Percentiles rank a stretch among this genome's conserved stretches.
phyloP scores from a whole-genome alignment of 2,888 invertebrate species.

The Strigamia transsilvanica region DNA sequence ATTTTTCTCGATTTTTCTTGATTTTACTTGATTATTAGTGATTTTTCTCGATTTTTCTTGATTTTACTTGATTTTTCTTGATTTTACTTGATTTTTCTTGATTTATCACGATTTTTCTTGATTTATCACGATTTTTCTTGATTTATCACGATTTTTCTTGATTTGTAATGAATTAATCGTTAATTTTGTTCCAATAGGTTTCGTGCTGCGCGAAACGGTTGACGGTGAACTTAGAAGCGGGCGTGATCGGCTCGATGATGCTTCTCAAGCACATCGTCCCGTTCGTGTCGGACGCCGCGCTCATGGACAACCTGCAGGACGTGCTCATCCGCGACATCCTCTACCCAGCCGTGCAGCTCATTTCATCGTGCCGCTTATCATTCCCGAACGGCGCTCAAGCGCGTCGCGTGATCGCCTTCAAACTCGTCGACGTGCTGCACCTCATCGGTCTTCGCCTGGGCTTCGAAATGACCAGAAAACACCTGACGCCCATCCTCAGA shows the following conservation, averaged over 20 bases:
- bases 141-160: neutral
- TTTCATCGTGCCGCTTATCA: conserved; percentile 78
- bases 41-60: conserved; percentile 22
- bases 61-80: neutral
- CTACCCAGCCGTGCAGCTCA: conserved; percentile 80
- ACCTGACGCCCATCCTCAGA: conserved; percentile 67
- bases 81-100: neutral
- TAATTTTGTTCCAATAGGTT: too few species aligned
- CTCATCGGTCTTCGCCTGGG: conserved; percentile 69
- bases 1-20: neutral
- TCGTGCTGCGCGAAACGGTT: conserved; percentile 81
- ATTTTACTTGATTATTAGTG: too few species aligned
- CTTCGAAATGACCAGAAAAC: conserved; percentile 65
- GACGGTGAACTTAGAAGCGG: conserved; percentile 86
- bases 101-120: conserved; percentile 5
- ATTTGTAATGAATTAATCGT: too few species aligned
- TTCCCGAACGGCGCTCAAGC: conserved; percentile 84
- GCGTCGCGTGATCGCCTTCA: conserved; percentile 78
- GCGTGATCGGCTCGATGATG: conserved; percentile 83
- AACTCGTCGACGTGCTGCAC: conserved; percentile 82
- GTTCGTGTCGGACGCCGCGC: conserved; percentile 79
- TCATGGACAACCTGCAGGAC: conserved; percentile 91
- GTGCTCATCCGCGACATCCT: conserved; percentile 83
- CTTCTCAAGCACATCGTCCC: conserved; percentile 82
- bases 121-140: neutral